These are phyloP conservation scores for Andrena bucephala DNA, from an alignment of 2,888 invertebrate species.

Conservation along the genomic window DNA sequence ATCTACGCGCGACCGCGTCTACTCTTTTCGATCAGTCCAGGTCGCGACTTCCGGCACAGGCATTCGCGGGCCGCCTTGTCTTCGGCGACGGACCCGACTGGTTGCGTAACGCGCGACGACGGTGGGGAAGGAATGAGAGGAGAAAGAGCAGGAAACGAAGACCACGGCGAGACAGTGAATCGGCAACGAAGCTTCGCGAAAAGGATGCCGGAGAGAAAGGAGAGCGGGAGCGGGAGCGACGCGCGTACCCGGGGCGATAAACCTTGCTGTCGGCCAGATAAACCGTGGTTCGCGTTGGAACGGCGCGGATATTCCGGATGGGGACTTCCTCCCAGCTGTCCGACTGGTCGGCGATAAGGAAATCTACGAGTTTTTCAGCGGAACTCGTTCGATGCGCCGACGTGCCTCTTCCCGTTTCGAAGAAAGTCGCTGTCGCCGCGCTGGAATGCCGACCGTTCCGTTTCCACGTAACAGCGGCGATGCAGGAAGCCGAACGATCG, in stretches of 20 bases:
- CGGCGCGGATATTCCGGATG: slow-evolving; percentile 72
- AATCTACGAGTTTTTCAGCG: slow-evolving; percentile 70
- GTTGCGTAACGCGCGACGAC: slow-evolving; percentile 58
- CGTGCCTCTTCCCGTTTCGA: slow-evolving; percentile 68
- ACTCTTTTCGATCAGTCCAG: slow-evolving; percentile 38
- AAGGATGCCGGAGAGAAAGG: background rate
- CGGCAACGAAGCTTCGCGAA: background rate
- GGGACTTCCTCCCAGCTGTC: slow-evolving; percentile 76
- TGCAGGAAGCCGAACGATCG: slow-evolving; percentile 43
- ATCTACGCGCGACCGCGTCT: background rate
- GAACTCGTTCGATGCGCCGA: slow-evolving; percentile 59
- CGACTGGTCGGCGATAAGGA: slow-evolving; percentile 66
- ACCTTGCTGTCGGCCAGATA: slow-evolving; percentile 54
- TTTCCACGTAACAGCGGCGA: slow-evolving; percentile 28
- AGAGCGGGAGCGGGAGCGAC: slow-evolving; percentile 8
- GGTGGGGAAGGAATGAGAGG: background rate
- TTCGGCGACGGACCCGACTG: slow-evolving; percentile 61
- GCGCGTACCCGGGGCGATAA: slow-evolving; percentile 47
- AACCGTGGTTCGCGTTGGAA: slow-evolving; percentile 47
- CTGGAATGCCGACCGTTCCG: slow-evolving; percentile 59
- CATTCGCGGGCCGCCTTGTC: slow-evolving; percentile 53
- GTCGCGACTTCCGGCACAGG: slow-evolving; percentile 55
- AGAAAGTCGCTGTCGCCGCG: slow-evolving; percentile 60
- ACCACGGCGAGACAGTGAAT: background rate
- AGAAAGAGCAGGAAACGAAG: slow-evolving; percentile 11